Percentiles rank a stretch among this genome's conserved stretches.
phyloP scores from a whole-genome alignment of 2,113 vertebrate genomes.

The Vireo altiloquus region DNA sequence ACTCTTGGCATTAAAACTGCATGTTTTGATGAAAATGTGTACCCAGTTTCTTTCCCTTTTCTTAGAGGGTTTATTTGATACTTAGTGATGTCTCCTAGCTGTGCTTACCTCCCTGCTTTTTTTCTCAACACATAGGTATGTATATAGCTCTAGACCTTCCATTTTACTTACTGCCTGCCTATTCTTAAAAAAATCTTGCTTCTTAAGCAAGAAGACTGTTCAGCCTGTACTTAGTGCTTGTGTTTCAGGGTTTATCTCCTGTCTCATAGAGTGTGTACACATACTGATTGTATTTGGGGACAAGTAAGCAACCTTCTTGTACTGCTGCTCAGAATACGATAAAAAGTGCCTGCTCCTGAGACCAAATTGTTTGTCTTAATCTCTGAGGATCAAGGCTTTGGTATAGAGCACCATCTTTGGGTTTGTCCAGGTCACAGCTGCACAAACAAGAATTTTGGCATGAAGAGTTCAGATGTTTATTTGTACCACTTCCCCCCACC shows the following conservation, averaged over 20 bases:
- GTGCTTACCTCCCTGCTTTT: background rate
- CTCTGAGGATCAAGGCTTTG: background rate
- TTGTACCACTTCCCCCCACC: background rate
- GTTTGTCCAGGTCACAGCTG: background rate
- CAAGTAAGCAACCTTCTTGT: background rate
- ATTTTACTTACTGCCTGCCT: background rate
- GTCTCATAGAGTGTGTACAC: fast-evolving
- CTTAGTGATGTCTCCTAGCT: background rate
- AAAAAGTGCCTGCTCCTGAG: background rate
- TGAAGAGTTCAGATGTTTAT: background rate
- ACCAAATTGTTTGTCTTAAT: background rate
- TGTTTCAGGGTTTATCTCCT: background rate
- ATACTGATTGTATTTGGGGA: background rate
- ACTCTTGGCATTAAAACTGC: background rate
- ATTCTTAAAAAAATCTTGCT: background rate
- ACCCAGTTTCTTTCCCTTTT: background rate
- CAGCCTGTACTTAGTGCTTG: background rate
- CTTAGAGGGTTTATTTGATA: background rate
- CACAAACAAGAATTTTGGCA: background rate
- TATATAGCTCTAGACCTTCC: background rate
- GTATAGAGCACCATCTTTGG: background rate
- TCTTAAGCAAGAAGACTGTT: background rate
- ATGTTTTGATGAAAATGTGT: background rate
- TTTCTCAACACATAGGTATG: background rate
- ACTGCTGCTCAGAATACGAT: background rate